These are phyloP conservation scores for Euthynnus affinis DNA, from an alignment of 2,797 vertebrate species.

Conservation along the genomic window DNA sequence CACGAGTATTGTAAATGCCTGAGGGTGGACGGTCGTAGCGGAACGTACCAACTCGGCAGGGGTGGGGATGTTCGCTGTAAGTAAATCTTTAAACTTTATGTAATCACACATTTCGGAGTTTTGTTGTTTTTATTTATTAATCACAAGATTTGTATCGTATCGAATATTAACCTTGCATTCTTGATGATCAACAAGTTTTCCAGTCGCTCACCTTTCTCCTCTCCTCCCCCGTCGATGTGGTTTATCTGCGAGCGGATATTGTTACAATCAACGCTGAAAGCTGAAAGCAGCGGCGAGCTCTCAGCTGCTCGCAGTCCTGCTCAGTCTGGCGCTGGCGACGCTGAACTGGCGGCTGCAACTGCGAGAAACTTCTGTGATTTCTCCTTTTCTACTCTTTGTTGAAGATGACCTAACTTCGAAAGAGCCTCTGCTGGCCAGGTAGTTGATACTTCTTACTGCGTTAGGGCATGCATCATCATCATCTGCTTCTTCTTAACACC, in stretches of 20 bases:
- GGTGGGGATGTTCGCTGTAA: not conserved
- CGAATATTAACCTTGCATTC: accelerated
- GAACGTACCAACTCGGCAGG: constrained; percentile 66
- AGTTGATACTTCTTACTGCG: constrained; percentile 46
- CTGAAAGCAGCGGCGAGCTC: constrained; percentile 60
- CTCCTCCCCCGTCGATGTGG: constrained; percentile 14
- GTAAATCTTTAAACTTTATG: accelerated
- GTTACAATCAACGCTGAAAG: constrained; percentile 71
- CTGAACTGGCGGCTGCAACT: constrained; percentile 44
- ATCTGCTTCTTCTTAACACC: constrained; percentile 24
- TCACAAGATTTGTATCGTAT: accelerated
- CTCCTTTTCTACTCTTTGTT: constrained; percentile 21
- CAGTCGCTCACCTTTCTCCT: accelerated
- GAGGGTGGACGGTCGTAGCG: constrained; percentile 45
- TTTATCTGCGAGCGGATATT: constrained; percentile 75
- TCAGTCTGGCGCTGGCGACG: constrained; percentile 56
- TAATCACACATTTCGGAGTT: accelerated
- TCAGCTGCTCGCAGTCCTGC: constrained; percentile 70
- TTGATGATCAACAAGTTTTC: accelerated
- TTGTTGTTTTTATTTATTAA: accelerated
- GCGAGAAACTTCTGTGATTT: constrained; percentile 31
- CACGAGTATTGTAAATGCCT: constrained; percentile 66
- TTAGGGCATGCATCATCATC: constrained; percentile 34
- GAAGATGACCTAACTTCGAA: constrained; percentile 80
- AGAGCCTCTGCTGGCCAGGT: constrained; percentile 80